phyloP scores from a whole-genome alignment of 2,797 vertebrate species.

The Enteromius anoplus region DNA sequence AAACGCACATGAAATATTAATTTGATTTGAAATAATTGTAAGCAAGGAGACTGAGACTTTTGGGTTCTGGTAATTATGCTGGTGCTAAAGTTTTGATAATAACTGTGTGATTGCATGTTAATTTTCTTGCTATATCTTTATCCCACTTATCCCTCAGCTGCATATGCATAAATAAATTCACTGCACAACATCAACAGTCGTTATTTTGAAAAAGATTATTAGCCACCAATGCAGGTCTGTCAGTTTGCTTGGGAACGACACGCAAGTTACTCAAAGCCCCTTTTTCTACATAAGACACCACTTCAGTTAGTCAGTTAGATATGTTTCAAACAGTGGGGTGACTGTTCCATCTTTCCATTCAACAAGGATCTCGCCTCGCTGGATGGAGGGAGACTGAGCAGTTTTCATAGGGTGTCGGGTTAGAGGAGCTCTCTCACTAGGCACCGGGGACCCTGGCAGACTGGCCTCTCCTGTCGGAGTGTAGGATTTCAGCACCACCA shows the following conservation, averaged over 20 bases:
- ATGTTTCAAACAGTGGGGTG: conserved; percentile 82
- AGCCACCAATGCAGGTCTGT: neutral
- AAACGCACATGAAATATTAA: neutral
- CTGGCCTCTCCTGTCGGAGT: conserved; percentile 66
- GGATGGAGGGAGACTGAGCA: conserved; percentile 74
- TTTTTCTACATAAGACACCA: neutral
- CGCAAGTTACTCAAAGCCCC: no score
- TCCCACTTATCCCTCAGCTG: neutral
- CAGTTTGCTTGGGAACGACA: neutral
- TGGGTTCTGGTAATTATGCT: neutral
- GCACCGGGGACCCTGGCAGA: conserved; percentile 71
- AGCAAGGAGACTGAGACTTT: neutral
- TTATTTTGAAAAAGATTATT: neutral
- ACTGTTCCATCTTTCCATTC: conserved; percentile 88
- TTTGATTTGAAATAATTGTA: neutral
- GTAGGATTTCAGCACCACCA: conserved; percentile 81
- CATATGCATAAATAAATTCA: neutral
- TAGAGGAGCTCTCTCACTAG: conserved; percentile 70
- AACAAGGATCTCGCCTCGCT: conserved; percentile 84
- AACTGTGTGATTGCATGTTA: neutral
- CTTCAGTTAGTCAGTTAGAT: conserved; percentile 56
- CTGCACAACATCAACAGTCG: neutral
- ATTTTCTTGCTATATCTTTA: neutral
- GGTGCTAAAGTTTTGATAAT: neutral
- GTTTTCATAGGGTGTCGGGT: conserved; percentile 72